Base-by-base conservation (phyloP, 2,113 vertebrate genomes). In the Nothoprocta perdicaria region DNA sequence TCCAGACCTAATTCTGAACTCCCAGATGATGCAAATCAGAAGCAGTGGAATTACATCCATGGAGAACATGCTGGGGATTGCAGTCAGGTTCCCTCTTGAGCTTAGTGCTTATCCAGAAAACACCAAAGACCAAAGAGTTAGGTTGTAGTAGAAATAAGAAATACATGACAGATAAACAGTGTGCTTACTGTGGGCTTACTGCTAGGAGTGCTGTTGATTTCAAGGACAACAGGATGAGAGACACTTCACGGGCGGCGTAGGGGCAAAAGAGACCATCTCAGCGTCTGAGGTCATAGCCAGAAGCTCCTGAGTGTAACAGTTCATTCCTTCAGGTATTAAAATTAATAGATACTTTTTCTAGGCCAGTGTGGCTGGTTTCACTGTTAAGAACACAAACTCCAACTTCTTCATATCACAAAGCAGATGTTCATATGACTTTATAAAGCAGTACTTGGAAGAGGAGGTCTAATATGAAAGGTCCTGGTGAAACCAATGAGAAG, bases 131-230 rank as follows among this genome's bases (percentile, higher is more conserved):
- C 35, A 38, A 38, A 68, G 52, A 29, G 80, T 69, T 72, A 0
- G 66, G 87, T 89, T 93, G 90, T 84, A 73, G 61, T 94, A 96
- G 21, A 48, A 48, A 92, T 89, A 96, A 86, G 83, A 95, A 95
- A 88, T 45, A 52, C 50, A 62, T 66, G 74, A 88, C 66, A 68
- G 86, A 93, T 78, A 89, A 93, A 94, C 80, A 21, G 4, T 60
- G 77, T 72, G 60, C 79, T 78, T 79, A 60, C 35, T 93, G 52
- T 83, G 93, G 92, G 62, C 41, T 71, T 90, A 86, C 55, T 73
- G 61, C 74, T 76, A 94, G 84, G 88, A 92, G 66, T 53, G 79
- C 67, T 67, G 18, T 5, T 2, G 65, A 84, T 63, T 95, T 94
- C 88, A 92, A 79, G 57, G 60, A 73, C 22, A 80, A 46, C 46